Percentiles rank a stretch among this genome's conserved stretches.
Evolutionary conservation across 1,140 invertebrate genomes (phyloP).

Genomic region (Glomeris maerens): DNA sequence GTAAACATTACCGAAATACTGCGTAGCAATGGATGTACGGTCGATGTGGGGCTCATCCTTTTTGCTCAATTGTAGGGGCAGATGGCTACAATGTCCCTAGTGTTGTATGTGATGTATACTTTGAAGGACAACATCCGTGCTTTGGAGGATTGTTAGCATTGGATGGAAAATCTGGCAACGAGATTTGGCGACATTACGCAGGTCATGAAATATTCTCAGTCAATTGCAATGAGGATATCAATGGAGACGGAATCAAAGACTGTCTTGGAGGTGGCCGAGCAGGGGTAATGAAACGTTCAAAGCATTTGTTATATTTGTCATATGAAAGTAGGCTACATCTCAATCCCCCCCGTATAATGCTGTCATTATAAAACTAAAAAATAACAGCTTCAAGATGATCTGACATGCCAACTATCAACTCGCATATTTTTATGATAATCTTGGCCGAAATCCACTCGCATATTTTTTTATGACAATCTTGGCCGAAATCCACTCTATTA

Average conservation of each 20-base stretch:
- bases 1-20: slow-evolving; percentile 30
- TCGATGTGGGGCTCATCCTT: neutral
- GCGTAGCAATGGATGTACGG: neutral
- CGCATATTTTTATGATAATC: no score
- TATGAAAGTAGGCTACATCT: no score
- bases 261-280: slow-evolving; percentile 56
- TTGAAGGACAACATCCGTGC: slow-evolving; percentile 46
- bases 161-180: slow-evolving; percentile 51
- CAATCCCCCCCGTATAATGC: no score
- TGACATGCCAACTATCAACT: no score
- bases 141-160: slow-evolving; percentile 61
- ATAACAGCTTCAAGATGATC: no score
- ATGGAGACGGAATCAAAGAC: slow-evolving; percentile 50
- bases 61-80: slow-evolving; percentile 26
- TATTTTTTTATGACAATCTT: no score
- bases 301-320: no score
- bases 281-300: slow-evolving; percentile 48
- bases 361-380: no score
- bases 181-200: slow-evolving; percentile 61
- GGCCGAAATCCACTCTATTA: no score
- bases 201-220: slow-evolving; percentile 56
- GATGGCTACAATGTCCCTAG: slow-evolving; percentile 36
- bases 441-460: no score
- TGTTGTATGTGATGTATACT: slow-evolving; percentile 48
- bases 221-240: slow-evolving; percentile 58